Evolutionary conservation across 2,797 vertebrate genomes (phyloP).

Genomic region (Danio jaintianensis): DNA sequence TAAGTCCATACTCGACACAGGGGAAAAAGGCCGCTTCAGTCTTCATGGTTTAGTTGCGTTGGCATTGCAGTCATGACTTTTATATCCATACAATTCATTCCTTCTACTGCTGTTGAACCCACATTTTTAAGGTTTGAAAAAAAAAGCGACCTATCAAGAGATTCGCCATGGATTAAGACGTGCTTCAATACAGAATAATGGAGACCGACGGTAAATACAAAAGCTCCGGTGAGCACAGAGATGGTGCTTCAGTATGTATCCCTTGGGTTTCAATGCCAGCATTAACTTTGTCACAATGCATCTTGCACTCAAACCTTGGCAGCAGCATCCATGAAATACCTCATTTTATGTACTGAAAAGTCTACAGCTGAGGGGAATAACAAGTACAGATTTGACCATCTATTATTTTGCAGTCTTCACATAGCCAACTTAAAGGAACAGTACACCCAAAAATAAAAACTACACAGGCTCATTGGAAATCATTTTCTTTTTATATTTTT

Average conservation of each 20-base stretch:
- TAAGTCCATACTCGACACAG: conserved; percentile 22
- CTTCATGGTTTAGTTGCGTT: conserved; percentile 34
- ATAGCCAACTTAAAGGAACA: not conserved
- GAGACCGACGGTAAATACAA: not conserved
- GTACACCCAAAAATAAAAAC: not conserved
- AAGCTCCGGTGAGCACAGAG: conserved; percentile 1
- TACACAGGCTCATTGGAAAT: not conserved
- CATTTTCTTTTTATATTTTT: too few relatives aligned
- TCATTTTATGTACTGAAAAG: conserved; percentile 2
- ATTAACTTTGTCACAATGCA: conserved; percentile 19
- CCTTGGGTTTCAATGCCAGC: conserved; percentile 12
- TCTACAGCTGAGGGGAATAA: conserved; percentile 8
- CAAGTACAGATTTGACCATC: not conserved
- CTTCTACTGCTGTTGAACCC: conserved; percentile 9
- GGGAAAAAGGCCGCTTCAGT: not conserved
- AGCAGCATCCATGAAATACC: conserved; percentile 25
- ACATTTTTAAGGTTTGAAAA: conserved; percentile 5
- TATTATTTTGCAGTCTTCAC: not conserved
- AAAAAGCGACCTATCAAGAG: conserved; percentile 28
- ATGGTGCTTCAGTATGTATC: conserved; percentile 14
- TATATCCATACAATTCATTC: conserved; percentile 1
- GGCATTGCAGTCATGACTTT: conserved; percentile 24
- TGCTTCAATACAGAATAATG: not conserved
- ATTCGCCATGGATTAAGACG: conserved; percentile 15
- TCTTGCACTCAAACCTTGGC: conserved; percentile 19